phyloP scores from a whole-genome alignment of 1,140 invertebrate species.

The Venustaconcha ellipsiformis region DNA sequence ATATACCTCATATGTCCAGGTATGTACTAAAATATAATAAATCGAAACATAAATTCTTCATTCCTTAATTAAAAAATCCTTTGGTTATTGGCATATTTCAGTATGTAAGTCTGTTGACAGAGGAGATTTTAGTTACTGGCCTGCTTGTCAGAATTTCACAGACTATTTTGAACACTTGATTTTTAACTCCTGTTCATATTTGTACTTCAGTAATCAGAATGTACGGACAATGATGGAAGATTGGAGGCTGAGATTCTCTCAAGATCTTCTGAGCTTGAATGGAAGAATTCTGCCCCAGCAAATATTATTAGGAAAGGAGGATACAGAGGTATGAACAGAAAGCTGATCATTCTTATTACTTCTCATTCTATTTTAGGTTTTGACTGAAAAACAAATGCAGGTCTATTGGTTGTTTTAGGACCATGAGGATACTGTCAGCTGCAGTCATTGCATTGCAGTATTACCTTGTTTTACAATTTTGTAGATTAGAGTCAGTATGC shows the following conservation, averaged over 20 bases:
- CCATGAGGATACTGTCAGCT: too few relatives aligned
- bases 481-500: too few relatives aligned
- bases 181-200: background rate
- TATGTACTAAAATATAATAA: too few relatives aligned
- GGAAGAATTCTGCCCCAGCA: slow-evolving; percentile 79
- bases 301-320: too few relatives aligned
- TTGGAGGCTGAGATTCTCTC: slow-evolving; percentile 83
- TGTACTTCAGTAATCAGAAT: slow-evolving; percentile 57
- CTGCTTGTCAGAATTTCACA: background rate
- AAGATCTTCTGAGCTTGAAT: slow-evolving; percentile 61
- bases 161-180: background rate
- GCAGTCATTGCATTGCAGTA: too few relatives aligned
- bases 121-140: background rate
- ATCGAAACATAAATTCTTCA: background rate
- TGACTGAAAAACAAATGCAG: too few relatives aligned
- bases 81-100: background rate
- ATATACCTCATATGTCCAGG: too few relatives aligned
- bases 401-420: too few relatives aligned
- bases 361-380: slow-evolving; percentile 8
- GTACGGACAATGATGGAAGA: slow-evolving; percentile 77
- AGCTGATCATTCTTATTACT: background rate
- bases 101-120: background rate
- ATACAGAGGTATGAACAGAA: slow-evolving; percentile 2
- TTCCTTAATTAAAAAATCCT: background rate
- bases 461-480: too few relatives aligned